A percentile compares a stretch with the other conserved stretches of the same genome.
Evolutionary conservation across 2,888 invertebrate genomes (phyloP).

Genomic region (Tenthredo mesomela): DNA sequence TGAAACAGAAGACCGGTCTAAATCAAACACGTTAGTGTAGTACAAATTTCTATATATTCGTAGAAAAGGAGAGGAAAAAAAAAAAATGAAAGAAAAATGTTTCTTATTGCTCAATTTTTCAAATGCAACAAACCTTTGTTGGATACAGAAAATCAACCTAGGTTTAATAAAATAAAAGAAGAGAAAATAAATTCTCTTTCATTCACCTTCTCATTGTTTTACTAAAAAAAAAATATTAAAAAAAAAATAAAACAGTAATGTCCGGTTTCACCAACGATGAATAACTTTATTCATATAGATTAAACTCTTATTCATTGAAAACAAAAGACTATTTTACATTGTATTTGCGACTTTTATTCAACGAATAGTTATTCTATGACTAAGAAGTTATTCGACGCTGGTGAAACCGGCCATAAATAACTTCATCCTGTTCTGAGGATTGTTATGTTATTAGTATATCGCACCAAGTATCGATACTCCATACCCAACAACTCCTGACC

Average conservation of each 20-base stretch:
- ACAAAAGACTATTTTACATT: too few species aligned
- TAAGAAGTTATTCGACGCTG: too few species aligned
- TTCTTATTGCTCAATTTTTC: slow-evolving; percentile 38
- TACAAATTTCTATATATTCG: slow-evolving; percentile 4
- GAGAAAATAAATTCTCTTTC: background rate
- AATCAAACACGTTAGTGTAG: too few species aligned
- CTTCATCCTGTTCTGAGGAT: background rate
- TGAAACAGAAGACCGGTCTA: too few species aligned
- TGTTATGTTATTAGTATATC: background rate
- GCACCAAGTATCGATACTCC: slow-evolving; percentile 1
- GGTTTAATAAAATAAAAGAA: background rate
- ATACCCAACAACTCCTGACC: slow-evolving; percentile 14
- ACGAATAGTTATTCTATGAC: too few species aligned
- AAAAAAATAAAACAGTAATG: too few species aligned
- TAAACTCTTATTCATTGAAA: too few species aligned
- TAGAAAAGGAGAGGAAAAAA: background rate
- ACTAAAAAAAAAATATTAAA: background rate
- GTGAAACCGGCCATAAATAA: too few species aligned
- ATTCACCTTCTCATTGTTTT: background rate
- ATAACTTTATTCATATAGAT: too few species aligned
- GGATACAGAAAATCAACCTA: background rate
- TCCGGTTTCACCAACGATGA: too few species aligned
- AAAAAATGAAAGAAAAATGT: background rate
- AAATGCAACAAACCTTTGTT: slow-evolving; percentile 29
- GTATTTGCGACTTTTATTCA: too few species aligned